Evolutionary conservation across 2,888 invertebrate genomes (phyloP), one percentile per base, ranked within the genome.

Genomic region (Drosophila austrosaltans): DNA sequence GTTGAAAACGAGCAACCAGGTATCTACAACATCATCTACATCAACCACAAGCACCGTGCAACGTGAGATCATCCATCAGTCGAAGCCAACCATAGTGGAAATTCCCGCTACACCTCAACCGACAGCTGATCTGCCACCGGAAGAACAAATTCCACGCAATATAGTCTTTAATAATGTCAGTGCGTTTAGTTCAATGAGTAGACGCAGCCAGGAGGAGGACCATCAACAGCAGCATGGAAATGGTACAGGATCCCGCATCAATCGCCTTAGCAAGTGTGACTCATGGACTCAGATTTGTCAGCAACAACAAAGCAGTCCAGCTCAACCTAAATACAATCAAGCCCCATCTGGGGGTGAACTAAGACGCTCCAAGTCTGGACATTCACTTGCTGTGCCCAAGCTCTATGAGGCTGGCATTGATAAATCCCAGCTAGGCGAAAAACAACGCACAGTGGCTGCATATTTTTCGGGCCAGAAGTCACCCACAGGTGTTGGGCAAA

Each of bases 361-460:
- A 59, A 82, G 92, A 36, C 90, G 96, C 85, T 95, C 96, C 2
- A 96, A 95, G 88, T 96, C 96, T 0, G 96, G 96, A 87, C 96
- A 96, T 85, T 93, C 95, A 53, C 93, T 96, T 78, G 94, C 95
- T 39, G 93, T 96, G 62, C 96, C 96, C 0, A 97, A 96, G 90
- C 95, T 97, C 86, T 97, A 94, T 91, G 97, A 97, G 92, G 97
- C 97, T 10, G 95, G 95, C 66, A 95, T 96, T 87, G 93, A 94
- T 7, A 95, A 94, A 78, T 95, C 95, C 44, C 94, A 95, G 82
- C 93, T 96, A 54, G 92, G 93, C n/a, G 94, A 94, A 74, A 96
- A 96, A 92, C 94, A 94, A 90, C 94, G 94, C 77, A 95, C 96
- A 1, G 95, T 96, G 66, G 96, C 96, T 78, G 95, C 96, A 16